Percentiles rank a stretch among this genome's conserved stretches.
Conservation (phyloP, 2,888 invertebrate genomes). For the Xestia rhomboidea region DNA sequence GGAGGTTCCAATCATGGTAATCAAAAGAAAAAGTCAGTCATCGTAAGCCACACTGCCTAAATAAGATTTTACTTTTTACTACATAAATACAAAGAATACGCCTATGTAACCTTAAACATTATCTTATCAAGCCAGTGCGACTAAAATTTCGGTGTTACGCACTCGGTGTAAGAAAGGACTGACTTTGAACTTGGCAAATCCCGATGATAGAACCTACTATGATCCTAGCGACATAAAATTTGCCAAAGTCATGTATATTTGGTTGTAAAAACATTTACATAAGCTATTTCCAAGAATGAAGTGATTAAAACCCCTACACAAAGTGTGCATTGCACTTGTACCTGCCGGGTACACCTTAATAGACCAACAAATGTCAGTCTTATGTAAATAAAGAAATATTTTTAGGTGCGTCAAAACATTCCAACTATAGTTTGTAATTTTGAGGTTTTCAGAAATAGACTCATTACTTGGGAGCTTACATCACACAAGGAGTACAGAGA, state of each 20-base stretch:
- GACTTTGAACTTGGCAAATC: background rate
- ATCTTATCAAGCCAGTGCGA: slow-evolving; percentile 56
- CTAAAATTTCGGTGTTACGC: slow-evolving; percentile 2
- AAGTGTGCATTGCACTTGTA: slow-evolving; percentile 41
- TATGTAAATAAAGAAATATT: slow-evolving; percentile 44
- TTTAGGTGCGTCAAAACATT: slow-evolving; percentile 20
- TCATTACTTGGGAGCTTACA: background rate
- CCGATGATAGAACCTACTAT: no score
- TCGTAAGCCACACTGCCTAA: background rate
- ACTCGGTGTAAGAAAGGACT: no score
- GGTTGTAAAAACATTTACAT: slow-evolving; percentile 14
- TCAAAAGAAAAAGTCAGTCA: background rate
- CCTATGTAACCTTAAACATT: slow-evolving; percentile 33
- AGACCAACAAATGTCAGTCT: slow-evolving; percentile 9
- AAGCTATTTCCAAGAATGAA: slow-evolving; percentile 33
- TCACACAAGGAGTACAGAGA: background rate
- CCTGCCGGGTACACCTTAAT: background rate
- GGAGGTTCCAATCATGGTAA: background rate
- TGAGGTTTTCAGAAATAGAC: background rate
- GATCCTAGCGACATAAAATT: background rate
- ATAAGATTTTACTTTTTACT: slow-evolving; percentile 9
- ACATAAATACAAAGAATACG: slow-evolving; percentile 26
- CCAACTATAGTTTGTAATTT: background rate
- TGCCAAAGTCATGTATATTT: background rate
- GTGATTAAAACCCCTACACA: slow-evolving; percentile 24